These are phyloP conservation scores for Theristicus caerulescens DNA, from an alignment of 2,113 vertebrate genomes.

Conservation along the genomic window DNA sequence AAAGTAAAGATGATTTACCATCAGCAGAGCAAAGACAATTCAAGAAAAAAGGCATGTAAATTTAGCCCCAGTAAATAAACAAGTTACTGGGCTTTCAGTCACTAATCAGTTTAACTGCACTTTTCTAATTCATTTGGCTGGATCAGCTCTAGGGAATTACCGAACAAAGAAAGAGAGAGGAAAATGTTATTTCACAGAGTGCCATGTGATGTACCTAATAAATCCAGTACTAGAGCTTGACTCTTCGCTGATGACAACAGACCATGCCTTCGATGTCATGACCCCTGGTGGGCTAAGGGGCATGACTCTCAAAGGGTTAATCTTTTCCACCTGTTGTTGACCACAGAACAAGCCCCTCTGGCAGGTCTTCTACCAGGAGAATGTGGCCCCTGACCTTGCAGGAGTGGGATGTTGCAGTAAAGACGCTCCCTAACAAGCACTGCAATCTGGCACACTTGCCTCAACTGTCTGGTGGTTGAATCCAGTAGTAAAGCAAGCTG, in stretches of 20 bases:
- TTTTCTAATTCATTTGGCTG: constrained; percentile 17
- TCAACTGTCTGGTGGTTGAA: background rate
- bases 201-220: constrained; percentile 51
- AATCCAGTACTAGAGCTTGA: background rate
- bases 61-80: constrained; percentile 2
- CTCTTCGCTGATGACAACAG: constrained; percentile 25
- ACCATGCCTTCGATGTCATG: background rate
- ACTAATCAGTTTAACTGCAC: background rate
- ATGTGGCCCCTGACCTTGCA: constrained; percentile 48
- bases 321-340: constrained; percentile 71
- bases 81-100: background rate
- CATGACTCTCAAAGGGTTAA: constrained; percentile 65
- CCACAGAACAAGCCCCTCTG: constrained; percentile 26
- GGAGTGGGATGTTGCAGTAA: background rate
- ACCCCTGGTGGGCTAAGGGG: constrained; percentile 43
- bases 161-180: constrained; percentile 28
- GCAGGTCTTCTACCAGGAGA: constrained; percentile 51
- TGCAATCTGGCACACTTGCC: background rate
- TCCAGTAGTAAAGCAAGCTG: background rate
- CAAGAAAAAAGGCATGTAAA: background rate
- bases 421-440: background rate
- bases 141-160: constrained; percentile 8
- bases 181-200: constrained; percentile 31
- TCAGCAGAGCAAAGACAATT: background rate
- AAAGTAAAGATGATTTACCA: background rate